A percentile compares a stretch with the other conserved stretches of the same genome.
phyloP scores from a whole-genome alignment of 2,888 invertebrate species.

The Sinelater perroti region DNA sequence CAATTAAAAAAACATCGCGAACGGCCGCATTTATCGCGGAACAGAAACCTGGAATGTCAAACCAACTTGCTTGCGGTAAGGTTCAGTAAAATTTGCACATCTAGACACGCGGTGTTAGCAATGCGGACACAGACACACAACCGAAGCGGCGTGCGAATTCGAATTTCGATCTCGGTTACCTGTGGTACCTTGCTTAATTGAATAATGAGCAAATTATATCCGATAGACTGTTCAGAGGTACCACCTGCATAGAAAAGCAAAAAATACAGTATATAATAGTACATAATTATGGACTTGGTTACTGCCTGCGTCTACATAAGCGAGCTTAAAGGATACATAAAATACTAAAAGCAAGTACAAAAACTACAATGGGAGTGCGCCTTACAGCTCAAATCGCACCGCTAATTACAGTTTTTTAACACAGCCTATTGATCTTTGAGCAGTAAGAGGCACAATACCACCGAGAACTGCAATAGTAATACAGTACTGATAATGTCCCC shows the following conservation, averaged over 20 bases:
- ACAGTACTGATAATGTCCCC: not conserved
- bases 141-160: not conserved
- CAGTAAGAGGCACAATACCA: not conserved
- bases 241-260: constrained; percentile 11
- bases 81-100: not conserved
- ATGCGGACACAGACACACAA: not conserved
- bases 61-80: constrained; percentile 1
- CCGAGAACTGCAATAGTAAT: not conserved
- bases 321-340: constrained; percentile 5
- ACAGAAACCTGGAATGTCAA: constrained; percentile 17
- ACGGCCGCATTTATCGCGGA: not conserved
- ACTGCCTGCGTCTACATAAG: no score
- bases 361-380: not conserved
- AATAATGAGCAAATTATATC: constrained; percentile 25
- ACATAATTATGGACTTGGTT: not conserved
- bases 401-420: not conserved
- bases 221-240: constrained; percentile 26
- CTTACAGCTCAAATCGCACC: not conserved
- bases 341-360: not conserved
- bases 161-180: no score
- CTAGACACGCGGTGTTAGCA: not conserved
- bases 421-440: constrained; percentile 3
- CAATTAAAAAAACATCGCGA: no score
- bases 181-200: constrained; percentile 22
- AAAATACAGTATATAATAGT: constrained; percentile 6